Evolutionary conservation across 2,113 vertebrate genomes (phyloP).

Genomic region (Thamnophis sirtalis): DNA sequence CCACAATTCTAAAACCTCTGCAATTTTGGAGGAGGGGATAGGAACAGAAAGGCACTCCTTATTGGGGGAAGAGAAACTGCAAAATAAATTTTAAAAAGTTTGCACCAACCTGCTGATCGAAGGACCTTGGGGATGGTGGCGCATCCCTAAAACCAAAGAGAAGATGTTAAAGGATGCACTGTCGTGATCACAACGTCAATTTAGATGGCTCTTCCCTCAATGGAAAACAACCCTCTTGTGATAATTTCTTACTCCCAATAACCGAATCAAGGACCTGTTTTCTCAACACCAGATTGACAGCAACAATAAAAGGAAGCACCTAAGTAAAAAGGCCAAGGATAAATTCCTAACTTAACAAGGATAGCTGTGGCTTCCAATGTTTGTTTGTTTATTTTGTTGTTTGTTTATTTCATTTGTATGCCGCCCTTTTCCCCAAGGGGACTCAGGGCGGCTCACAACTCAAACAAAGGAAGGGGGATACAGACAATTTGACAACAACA

Average conservation of each 20-base stretch:
- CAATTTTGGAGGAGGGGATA: neutral
- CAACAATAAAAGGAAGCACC: neutral
- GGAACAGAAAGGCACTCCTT: neutral
- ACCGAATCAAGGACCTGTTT: neutral
- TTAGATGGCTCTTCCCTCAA: neutral
- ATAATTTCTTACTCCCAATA: neutral
- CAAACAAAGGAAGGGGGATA: too few relatives aligned
- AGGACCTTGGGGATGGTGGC: conserved; percentile 68
- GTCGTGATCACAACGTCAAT: neutral
- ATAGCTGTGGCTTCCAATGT: neutral
- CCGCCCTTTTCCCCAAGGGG: too few relatives aligned
- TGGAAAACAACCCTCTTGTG: neutral
- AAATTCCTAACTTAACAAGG: neutral
- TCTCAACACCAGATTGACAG: neutral
- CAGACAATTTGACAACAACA: too few relatives aligned
- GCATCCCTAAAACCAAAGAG: conserved; percentile 67
- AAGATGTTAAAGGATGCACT: neutral
- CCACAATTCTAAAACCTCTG: neutral
- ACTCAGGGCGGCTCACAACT: too few relatives aligned
- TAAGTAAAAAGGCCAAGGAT: neutral
- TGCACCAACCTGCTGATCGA: conserved; percentile 70
- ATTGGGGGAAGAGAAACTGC: neutral
- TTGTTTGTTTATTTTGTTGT: too few relatives aligned
- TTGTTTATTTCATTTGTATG: too few relatives aligned
- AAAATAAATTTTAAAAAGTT: neutral